These are phyloP conservation scores for Habropoda laboriosa DNA, from an alignment of 1,140 invertebrate genomes.

Conservation along the genomic window DNA sequence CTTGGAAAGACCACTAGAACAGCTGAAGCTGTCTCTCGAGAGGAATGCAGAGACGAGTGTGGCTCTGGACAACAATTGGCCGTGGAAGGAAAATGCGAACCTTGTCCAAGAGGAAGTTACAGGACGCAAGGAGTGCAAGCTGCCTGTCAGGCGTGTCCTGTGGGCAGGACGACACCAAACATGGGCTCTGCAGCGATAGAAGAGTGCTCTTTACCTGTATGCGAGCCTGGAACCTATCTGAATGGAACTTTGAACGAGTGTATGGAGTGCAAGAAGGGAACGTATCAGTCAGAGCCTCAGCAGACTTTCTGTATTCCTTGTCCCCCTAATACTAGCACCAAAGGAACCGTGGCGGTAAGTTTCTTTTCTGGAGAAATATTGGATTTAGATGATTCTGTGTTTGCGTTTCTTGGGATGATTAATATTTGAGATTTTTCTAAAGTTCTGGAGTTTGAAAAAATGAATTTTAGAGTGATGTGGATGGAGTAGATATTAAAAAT, in stretches of 20 bases:
- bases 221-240: constrained; percentile 91
- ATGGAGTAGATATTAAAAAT: no score
- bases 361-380: no score
- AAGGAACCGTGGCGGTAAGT: constrained; percentile 89
- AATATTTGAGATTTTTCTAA: no score
- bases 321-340: constrained; percentile 96
- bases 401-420: no score
- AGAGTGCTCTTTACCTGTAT: constrained; percentile 96
- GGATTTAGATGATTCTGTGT: no score
- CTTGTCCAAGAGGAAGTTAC: constrained; percentile 95
- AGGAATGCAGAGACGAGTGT: constrained; percentile 95
- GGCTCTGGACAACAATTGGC: constrained; percentile 94
- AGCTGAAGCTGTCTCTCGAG: constrained; percentile 92
- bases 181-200: constrained; percentile 91
- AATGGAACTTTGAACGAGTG: constrained; percentile 93
- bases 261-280: constrained; percentile 94
- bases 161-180: constrained; percentile 93
- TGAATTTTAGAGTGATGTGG: no score
- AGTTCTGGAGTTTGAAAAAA: no score
- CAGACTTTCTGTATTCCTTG: constrained; percentile 94
- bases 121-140: constrained; percentile 93
- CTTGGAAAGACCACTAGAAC: constrained; percentile 96
- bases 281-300: constrained; percentile 95
- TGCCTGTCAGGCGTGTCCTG: constrained; percentile 93
- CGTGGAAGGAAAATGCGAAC: constrained; percentile 94